Conservation (phyloP, 1,140 invertebrate species). For the Brachionus paranguensis region DNA sequence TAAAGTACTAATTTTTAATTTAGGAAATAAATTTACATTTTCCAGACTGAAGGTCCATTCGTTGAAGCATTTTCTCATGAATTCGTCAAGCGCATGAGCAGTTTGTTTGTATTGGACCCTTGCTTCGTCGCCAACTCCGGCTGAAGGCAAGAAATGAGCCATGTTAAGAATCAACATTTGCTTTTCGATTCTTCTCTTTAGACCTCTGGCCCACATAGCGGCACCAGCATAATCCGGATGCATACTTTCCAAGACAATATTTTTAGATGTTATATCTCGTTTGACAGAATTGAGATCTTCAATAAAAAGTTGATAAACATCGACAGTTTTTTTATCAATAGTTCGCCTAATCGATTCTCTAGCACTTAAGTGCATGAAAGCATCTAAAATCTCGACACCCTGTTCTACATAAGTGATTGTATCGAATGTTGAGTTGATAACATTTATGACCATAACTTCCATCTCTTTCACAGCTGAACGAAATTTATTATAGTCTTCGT, state of each 20-base stretch:
- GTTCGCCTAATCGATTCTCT: conserved; percentile 58
- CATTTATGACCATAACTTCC: conserved; percentile 57
- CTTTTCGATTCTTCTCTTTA: conserved; percentile 61
- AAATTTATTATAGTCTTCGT: conserved; percentile 66
- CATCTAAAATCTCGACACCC: conserved; percentile 55
- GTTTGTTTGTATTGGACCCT: conserved; percentile 64
- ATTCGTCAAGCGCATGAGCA: conserved; percentile 63
- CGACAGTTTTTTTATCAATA: conserved; percentile 57
- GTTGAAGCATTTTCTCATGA: conserved; percentile 61
- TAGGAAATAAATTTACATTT: conserved; percentile 45
- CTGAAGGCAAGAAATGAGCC: conserved; percentile 67
- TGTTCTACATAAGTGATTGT: conserved; percentile 55
- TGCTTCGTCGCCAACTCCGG: conserved; percentile 66
- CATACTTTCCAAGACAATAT: conserved; percentile 59
- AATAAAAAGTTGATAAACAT: conserved; percentile 70
- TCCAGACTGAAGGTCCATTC: conserved; percentile 63
- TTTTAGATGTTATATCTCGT: conserved; percentile 64
- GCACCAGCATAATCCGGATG: conserved; percentile 67
- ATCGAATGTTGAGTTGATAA: conserved; percentile 55
- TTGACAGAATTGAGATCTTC: conserved; percentile 70
- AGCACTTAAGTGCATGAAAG: conserved; percentile 55
- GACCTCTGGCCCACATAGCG: conserved; percentile 62
- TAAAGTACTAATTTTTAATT: neutral
- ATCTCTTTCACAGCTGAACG: conserved; percentile 55
- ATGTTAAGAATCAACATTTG: conserved; percentile 61